Evolutionary conservation across 2,113 vertebrate genomes (phyloP).

Genomic region (Rhegmatorhina hoffmannsi): DNA sequence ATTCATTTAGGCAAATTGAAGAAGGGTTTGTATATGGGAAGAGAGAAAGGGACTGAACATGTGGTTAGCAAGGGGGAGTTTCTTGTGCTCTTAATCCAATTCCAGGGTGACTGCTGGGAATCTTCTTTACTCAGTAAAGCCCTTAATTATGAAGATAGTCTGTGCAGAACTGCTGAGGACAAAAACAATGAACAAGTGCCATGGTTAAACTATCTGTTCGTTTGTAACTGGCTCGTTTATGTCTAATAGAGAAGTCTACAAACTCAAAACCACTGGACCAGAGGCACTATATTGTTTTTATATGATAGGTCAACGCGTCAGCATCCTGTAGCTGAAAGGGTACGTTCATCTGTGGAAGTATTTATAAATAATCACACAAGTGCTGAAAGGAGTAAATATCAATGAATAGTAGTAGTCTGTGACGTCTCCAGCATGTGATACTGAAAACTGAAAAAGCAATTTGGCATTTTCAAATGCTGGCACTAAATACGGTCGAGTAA

Average conservation of each 20-base stretch:
- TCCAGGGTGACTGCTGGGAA: conserved; percentile 50
- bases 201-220: conserved; percentile 37
- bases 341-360: not conserved
- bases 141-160: conserved; percentile 36
- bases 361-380: conserved; percentile 16
- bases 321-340: conserved; percentile 30
- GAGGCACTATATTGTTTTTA: conserved; percentile 13
- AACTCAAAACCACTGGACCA: conserved; percentile 18
- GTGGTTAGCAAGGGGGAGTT: conserved; percentile 43
- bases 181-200: conserved; percentile 47
- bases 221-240: conserved; percentile 38
- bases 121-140: conserved; percentile 42
- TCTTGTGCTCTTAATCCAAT: conserved; percentile 50
- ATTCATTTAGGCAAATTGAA: conserved; percentile 55
- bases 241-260: conserved; percentile 2
- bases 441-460: not conserved
- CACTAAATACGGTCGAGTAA: not conserved
- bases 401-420: conserved; percentile 19
- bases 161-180: conserved; percentile 1
- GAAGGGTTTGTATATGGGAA: conserved; percentile 32
- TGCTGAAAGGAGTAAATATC: conserved; percentile 4
- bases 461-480: conserved; percentile 16
- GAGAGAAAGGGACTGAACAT: conserved; percentile 32
- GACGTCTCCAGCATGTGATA: conserved; percentile 11
- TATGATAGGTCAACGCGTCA: not conserved